Percentiles rank a stretch among this genome's conserved stretches.
Evolutionary conservation across 2,113 vertebrate species (phyloP).

Genomic region (Charina bottae): DNA sequence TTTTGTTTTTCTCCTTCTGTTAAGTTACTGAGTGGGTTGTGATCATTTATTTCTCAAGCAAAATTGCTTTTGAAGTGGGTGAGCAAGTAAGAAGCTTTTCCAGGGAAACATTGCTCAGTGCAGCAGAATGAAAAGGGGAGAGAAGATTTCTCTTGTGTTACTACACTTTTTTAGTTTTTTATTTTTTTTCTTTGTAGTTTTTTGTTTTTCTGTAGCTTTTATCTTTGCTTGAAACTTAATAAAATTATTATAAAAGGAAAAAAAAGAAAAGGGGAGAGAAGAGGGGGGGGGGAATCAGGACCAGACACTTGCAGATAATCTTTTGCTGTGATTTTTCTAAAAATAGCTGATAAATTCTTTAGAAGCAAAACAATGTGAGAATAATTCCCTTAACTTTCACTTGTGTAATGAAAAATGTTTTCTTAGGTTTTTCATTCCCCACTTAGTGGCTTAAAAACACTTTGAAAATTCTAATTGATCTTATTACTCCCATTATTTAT

Average conservation of each 20-base stretch:
- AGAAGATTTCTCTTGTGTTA: background rate
- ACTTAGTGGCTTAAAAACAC: background rate
- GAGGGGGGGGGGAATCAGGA: constrained; percentile 20
- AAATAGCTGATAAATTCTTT: constrained; percentile 20
- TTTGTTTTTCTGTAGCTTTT: too few species aligned
- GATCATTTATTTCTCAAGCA: constrained; percentile 17
- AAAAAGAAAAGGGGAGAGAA: constrained; percentile 34
- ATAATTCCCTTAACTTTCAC: constrained; percentile 2
- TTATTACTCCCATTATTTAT: background rate
- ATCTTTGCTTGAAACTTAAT: too few species aligned
- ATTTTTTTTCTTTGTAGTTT: too few species aligned
- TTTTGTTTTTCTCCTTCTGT: constrained; percentile 36
- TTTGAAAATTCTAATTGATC: background rate
- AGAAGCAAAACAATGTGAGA: constrained; percentile 25
- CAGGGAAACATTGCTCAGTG: constrained; percentile 26
- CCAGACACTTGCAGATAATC: constrained; percentile 17
- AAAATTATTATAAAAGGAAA: too few species aligned
- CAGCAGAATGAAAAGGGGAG: constrained; percentile 46
- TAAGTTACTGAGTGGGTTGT: constrained; percentile 19
- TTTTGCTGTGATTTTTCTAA: constrained; percentile 20
- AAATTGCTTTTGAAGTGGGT: constrained; percentile 44
- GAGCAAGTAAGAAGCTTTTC: constrained; percentile 41
- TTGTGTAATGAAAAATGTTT: background rate
- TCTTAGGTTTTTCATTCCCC: constrained; percentile 14
- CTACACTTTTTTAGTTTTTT: too few species aligned